Percentiles rank a stretch among this genome's conserved stretches.
Evolutionary conservation across 2,113 vertebrate genomes (phyloP).

Genomic region (Spilogale gracilis): DNA sequence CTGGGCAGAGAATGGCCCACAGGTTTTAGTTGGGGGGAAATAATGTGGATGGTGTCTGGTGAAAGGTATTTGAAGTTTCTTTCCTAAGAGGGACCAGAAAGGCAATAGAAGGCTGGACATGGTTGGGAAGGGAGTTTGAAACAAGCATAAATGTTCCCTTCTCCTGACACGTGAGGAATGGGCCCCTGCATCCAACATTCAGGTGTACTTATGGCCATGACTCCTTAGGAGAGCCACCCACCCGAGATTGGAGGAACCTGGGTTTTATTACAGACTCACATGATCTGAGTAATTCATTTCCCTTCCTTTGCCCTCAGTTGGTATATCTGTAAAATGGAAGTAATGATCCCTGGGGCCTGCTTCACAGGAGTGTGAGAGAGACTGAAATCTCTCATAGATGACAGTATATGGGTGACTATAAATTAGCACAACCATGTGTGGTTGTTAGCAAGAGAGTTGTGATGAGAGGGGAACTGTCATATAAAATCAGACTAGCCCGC

Average conservation of each 20-base stretch:
- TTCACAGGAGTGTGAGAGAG: neutral
- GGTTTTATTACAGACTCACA: neutral
- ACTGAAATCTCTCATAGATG: neutral
- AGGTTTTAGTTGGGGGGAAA: neutral
- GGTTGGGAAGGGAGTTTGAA: neutral
- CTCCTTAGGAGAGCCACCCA: neutral
- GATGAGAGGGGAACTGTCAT: neutral
- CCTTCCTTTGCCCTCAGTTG: neutral
- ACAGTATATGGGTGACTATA: neutral
- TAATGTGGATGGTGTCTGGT: neutral
- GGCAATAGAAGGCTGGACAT: neutral
- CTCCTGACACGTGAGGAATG: neutral
- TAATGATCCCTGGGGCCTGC: neutral
- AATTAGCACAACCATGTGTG: neutral
- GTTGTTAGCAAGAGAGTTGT: neutral
- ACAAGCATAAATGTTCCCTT: neutral
- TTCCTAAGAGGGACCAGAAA: neutral
- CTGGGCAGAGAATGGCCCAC: conserved; percentile 22
- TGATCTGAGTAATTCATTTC: neutral
- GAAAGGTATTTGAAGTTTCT: neutral
- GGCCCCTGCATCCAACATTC: neutral
- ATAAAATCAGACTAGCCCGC: conserved; percentile 12
- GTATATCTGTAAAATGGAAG: conserved; percentile 27
- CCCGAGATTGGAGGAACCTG: neutral
- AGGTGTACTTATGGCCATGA: neutral